Conservation (phyloP, 1,140 invertebrate species). For the Drosophila nebulosa region DNA sequence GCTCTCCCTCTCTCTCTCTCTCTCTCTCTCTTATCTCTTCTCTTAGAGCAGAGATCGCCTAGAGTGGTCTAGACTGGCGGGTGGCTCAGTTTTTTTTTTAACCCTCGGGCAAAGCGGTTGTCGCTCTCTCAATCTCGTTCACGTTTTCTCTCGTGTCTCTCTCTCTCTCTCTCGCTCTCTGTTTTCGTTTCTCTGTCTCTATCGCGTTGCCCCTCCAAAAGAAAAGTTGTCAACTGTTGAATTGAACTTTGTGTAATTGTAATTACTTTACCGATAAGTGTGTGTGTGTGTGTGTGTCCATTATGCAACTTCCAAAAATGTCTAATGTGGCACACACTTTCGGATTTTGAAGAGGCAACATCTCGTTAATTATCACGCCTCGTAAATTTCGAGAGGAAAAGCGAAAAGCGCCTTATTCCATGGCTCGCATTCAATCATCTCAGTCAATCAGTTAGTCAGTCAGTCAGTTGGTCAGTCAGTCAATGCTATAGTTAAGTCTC, state of each 20-base stretch:
- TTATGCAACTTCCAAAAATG: slow-evolving; percentile 59
- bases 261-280: background rate
- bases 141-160: slow-evolving; percentile 4
- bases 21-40: slow-evolving; percentile 10
- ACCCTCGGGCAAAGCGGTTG: slow-evolving; percentile 70
- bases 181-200: background rate
- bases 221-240: slow-evolving; percentile 68
- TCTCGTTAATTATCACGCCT: slow-evolving; percentile 75
- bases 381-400: slow-evolving; percentile 1
- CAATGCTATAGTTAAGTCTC: slow-evolving; percentile 24
- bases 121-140: background rate
- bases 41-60: slow-evolving; percentile 12
- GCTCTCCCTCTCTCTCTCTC: slow-evolving; percentile 8
- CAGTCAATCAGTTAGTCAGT: slow-evolving; percentile 28
- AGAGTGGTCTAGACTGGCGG: slow-evolving; percentile 19
- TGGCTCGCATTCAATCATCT: slow-evolving; percentile 27
- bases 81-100: slow-evolving; percentile 62
- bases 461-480: slow-evolving; percentile 30
- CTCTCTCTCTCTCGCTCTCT: slow-evolving; percentile 11
- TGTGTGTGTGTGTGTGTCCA: slow-evolving; percentile 9
- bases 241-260: slow-evolving; percentile 3
- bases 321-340: slow-evolving; percentile 31
- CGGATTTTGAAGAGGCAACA: slow-evolving; percentile 48
- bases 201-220: slow-evolving; percentile 27
- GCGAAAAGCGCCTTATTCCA: slow-evolving; percentile 6